Evolutionary conservation across 2,113 vertebrate species (phyloP), one percentile per base, ranked within the genome.

Genomic region (Bos indicus): DNA sequence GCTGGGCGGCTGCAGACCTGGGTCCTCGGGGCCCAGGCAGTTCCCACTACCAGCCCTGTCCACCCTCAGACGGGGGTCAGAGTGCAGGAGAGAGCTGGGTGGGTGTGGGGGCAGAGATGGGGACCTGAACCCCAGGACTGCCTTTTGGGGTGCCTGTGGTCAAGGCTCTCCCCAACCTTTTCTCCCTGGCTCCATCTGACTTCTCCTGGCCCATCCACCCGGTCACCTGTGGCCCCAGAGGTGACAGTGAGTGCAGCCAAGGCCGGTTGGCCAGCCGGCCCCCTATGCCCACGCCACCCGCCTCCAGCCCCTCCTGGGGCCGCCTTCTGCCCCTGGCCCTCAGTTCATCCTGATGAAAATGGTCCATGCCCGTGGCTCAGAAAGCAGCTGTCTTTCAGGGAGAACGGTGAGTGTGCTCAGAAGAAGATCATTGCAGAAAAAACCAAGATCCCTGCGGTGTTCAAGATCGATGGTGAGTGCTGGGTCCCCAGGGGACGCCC

Each of bases 401-500:
- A 97, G 51, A 36, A 59, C 1, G 2, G 16, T 2, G 3, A 9
- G 14, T 97, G 96, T 14, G 78, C 40, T 4, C 78, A 90, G 85
- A 43, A n/a, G 90, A 95, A 80, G 80, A 26, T 95, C 25, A 5
- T 51, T 1, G 78, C 64, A 0, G 11, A 89, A 67, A 93, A 95
- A 21, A 89, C 90, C 0, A 15, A 84, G 17, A 3, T 0, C 4
- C 54, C 90, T 1, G 17, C 80, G 0, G 46, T 71, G 52, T 97
- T 97, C 67, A 36, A 15, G 48, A 81, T 90, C 28, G 25, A 52
- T 1, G 13, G 94, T 93, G 13, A 15, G 88, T 87, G 52, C 12
- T 0, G 14, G 30, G 12, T 19, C 77, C 26, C n/a, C 0, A 0
- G n/a, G 4, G 82, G 40, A 46, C 0, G 6, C 28, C 54, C 7